Evolutionary conservation across 1,140 invertebrate genomes (phyloP).

Genomic region (Leucophenga varia): DNA sequence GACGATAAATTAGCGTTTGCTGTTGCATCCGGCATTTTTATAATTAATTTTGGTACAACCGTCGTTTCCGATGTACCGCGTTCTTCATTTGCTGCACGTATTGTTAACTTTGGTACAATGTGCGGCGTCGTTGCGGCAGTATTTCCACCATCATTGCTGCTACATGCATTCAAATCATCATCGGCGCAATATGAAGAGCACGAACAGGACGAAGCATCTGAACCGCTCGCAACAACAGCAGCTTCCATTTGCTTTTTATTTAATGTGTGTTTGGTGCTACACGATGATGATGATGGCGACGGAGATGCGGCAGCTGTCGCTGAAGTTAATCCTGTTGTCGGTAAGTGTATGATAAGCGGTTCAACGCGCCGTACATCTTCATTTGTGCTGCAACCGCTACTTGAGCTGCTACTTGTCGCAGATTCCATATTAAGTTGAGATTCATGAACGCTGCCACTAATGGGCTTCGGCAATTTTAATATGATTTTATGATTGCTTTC

Average conservation of each 20-base stretch:
- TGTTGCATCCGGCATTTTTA: conserved; percentile 41
- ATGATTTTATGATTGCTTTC: conserved; percentile 39
- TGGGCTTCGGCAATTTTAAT: conserved; percentile 43
- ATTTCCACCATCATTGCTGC: conserved; percentile 1
- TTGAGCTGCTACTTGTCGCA: conserved; percentile 4
- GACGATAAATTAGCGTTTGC: not conserved
- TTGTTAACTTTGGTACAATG: conserved; percentile 51
- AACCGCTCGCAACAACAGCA: conserved; percentile 14
- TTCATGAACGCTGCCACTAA: conserved; percentile 26
- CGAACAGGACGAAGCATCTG: conserved; percentile 32
- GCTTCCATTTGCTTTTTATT: conserved; percentile 14
- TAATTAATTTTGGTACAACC: conserved; percentile 49
- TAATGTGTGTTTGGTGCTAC: conserved; percentile 14
- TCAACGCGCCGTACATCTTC: conserved; percentile 7
- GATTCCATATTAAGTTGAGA: conserved; percentile 33
- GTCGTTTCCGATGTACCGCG: conserved; percentile 23
- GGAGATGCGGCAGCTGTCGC: not conserved
- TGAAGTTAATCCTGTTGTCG: not conserved
- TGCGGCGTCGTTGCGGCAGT: conserved; percentile 26
- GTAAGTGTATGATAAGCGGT: conserved; percentile 1
- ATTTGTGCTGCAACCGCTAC: not conserved
- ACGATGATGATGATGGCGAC: conserved; percentile 22
- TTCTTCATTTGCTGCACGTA: conserved; percentile 45
- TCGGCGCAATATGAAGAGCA: conserved; percentile 46
- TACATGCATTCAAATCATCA: conserved; percentile 21